Percentiles rank a stretch among this genome's conserved stretches.
Conservation (phyloP, 2,888 invertebrate species). For the Blastobasis adustella region DNA sequence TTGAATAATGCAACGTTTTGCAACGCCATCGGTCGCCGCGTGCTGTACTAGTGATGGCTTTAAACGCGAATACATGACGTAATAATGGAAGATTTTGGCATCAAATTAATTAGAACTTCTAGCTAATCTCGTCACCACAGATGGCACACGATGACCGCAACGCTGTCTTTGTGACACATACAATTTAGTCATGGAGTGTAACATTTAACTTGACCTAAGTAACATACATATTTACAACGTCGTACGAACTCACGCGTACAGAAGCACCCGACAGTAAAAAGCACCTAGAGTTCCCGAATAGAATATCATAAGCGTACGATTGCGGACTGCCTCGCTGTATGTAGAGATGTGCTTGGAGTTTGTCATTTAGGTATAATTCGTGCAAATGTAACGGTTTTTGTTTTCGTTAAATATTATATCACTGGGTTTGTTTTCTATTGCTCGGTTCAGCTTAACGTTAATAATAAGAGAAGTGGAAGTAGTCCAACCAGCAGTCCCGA, state of each 20-base stretch:
- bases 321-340: slow-evolving; percentile 47
- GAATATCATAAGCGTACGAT: slow-evolving; percentile 63
- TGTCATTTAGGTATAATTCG: neutral
- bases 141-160: slow-evolving; percentile 9
- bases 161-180: slow-evolving; percentile 47
- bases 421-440: slow-evolving; percentile 10
- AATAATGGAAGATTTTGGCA: too few species aligned
- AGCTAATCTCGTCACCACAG: too few species aligned
- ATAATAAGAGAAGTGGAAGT: neutral
- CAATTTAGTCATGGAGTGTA: slow-evolving; percentile 55
- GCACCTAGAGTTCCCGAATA: slow-evolving; percentile 71
- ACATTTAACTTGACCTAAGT: slow-evolving; percentile 50
- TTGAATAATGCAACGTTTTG: too few species aligned
- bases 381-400: neutral
- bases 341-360: slow-evolving; percentile 37
- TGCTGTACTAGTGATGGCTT: too few species aligned
- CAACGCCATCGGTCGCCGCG: too few species aligned
- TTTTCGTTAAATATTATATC: slow-evolving; percentile 2
- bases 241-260: slow-evolving; percentile 51
- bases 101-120: too few species aligned
- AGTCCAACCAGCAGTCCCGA: slow-evolving; percentile 9
- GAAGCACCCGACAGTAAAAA: slow-evolving; percentile 73
- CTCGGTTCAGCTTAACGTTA: neutral
- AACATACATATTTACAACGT: slow-evolving; percentile 67
- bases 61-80: too few species aligned